phyloP scores from a whole-genome alignment of 2,888 invertebrate genomes.

The Eurytoma californica region DNA sequence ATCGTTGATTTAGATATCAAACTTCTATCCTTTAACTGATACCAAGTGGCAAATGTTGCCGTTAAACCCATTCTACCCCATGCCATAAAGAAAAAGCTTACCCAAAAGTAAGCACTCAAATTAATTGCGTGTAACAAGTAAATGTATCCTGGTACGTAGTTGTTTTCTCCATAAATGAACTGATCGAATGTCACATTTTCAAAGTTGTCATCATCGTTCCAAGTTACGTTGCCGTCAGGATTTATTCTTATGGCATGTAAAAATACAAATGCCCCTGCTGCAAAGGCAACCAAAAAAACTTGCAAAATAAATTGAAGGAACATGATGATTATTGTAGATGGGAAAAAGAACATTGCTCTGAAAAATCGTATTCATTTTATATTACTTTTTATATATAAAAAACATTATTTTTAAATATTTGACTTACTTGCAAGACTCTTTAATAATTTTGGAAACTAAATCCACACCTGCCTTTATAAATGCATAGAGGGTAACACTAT shows the following conservation, averaged over 20 bases:
- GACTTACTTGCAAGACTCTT: conserved; percentile 45
- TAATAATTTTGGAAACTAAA: conserved; percentile 30
- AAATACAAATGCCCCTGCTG: not conserved
- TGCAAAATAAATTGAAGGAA: conserved; percentile 11
- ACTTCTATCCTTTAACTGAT: conserved; percentile 17
- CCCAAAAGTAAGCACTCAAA: conserved; percentile 25
- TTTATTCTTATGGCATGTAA: not conserved
- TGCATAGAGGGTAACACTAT: conserved; percentile 8
- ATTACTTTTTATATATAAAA: not conserved
- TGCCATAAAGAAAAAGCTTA: conserved; percentile 21
- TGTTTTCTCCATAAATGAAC: not conserved
- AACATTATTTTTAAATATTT: not conserved
- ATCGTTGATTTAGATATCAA: not conserved
- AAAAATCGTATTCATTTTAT: not conserved
- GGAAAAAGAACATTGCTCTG: conserved; percentile 48
- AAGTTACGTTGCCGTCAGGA: not conserved
- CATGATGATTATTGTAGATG: conserved; percentile 21
- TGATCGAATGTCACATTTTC: not conserved
- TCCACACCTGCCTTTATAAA: conserved; percentile 20
- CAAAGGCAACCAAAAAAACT: not conserved
- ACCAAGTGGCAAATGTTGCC: conserved; percentile 43
- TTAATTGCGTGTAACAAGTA: conserved; percentile 30
- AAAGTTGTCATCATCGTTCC: not conserved
- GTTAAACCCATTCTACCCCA: conserved; percentile 32
- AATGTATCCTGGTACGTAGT: not conserved